A percentile compares a stretch with the other conserved stretches of the same genome.
Conservation (phyloP, 2,888 invertebrate species). For the Scotopteryx bipunctaria region DNA sequence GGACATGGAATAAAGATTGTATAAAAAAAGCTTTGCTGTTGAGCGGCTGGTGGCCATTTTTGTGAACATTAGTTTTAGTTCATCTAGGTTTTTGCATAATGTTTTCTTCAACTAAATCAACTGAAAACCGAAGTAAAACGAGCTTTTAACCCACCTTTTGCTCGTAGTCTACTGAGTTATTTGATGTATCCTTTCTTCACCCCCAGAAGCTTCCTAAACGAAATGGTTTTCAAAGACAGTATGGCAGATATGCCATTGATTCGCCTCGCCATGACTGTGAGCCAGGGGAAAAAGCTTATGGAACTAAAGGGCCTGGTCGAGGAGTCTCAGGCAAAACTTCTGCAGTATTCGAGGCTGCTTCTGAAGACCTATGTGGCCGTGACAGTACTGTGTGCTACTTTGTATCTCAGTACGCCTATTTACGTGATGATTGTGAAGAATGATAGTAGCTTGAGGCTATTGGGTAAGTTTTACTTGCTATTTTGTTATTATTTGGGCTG, state of each 20-base stretch:
- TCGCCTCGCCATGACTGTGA: slow-evolving; percentile 40
- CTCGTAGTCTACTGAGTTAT: too few relatives aligned
- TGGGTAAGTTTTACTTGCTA: slow-evolving; percentile 68
- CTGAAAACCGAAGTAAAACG: too few relatives aligned
- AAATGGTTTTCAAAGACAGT: slow-evolving; percentile 62
- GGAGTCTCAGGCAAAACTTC: slow-evolving; percentile 54
- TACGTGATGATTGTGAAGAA: slow-evolving; percentile 56
- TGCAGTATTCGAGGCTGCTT: slow-evolving; percentile 54
- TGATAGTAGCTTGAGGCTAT: slow-evolving; percentile 58
- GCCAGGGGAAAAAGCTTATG: slow-evolving; percentile 42
- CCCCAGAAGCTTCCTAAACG: slow-evolving; percentile 49
- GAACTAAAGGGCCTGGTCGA: slow-evolving; percentile 58
- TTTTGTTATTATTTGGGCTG: too few relatives aligned
- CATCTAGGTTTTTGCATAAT: too few relatives aligned
- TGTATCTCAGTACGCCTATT: slow-evolving; percentile 65
- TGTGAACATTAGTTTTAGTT: too few relatives aligned
- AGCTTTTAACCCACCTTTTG: too few relatives aligned
- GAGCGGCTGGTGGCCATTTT: too few relatives aligned
- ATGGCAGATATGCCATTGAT: slow-evolving; percentile 65
- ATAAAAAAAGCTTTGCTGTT: too few relatives aligned
- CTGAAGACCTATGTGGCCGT: slow-evolving; percentile 60
- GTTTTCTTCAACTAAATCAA: too few relatives aligned
- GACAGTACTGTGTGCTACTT: slow-evolving; percentile 52
- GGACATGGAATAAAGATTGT: too few relatives aligned
- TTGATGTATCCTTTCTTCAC: not conserved